A percentile compares a stretch with the other conserved stretches of the same genome.
Evolutionary conservation across 2,797 vertebrate species (phyloP).

Genomic region (Rhyacichthys aspro): DNA sequence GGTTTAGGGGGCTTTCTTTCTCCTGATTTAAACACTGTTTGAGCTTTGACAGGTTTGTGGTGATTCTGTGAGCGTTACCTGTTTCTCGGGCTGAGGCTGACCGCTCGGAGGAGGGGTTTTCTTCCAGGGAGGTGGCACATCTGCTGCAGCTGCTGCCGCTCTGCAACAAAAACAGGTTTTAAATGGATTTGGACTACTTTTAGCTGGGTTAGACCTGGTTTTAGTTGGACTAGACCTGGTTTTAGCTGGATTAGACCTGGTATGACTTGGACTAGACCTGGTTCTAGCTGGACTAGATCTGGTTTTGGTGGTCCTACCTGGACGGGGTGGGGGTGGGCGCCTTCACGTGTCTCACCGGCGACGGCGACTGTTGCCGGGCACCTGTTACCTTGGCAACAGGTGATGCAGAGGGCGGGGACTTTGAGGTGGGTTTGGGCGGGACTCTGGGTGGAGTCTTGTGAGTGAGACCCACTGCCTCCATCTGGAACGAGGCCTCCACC

Average conservation of each 20-base stretch:
- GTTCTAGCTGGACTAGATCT: neutral
- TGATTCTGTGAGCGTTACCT: neutral
- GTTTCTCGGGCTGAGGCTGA: neutral
- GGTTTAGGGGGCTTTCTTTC: too few relatives aligned
- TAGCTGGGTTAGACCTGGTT: neutral
- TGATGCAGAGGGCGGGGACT: constrained; percentile 83
- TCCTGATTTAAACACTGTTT: too few relatives aligned
- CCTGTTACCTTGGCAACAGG: constrained; percentile 81
- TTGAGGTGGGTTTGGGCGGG: constrained; percentile 87
- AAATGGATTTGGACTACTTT: neutral
- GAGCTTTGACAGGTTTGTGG: too few relatives aligned
- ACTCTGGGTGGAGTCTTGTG: constrained; percentile 94
- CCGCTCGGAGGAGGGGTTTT: neutral
- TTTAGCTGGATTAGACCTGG: neutral
- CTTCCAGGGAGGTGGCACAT: constrained; percentile 12
- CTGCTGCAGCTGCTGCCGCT: neutral
- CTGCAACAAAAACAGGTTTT: neutral
- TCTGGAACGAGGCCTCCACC: constrained; percentile 87
- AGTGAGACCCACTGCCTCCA: constrained; percentile 85
- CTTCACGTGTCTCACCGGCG: constrained; percentile 92
- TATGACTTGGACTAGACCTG: neutral
- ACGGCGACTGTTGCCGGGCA: constrained; percentile 91
- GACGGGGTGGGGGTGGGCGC: constrained; percentile 87
- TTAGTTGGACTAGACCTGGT: neutral
- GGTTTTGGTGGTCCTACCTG: constrained; percentile 77